Evolutionary conservation across 2,113 vertebrate species (phyloP), one percentile per base, ranked within the genome.

Genomic region (Pseudorectes ferrugineus): DNA sequence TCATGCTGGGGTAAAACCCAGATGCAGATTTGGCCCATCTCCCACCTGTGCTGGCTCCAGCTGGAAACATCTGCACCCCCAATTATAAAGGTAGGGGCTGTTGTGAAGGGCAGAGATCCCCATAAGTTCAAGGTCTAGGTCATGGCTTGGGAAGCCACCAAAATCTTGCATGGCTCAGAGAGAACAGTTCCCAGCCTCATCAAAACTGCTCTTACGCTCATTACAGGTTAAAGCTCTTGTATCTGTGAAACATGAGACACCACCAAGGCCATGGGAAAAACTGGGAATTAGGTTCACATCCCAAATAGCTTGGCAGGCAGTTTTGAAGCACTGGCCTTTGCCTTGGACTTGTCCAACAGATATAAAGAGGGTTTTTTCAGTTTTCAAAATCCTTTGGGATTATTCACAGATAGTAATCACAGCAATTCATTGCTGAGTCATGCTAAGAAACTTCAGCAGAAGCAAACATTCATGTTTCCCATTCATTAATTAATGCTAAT

Each of bases 201-300:
- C 29, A 71, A 54, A 12, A 12, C 12, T n/a, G 21, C 4, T 68
- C 42, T 40, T 21, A 1, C 1, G 6, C 28, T 40, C 42, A 9
- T 23, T 38, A 9, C 7, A 31, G 38, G 8, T 63, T 11, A 11
- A 42, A 77, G 4, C 19, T 40, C 23, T 22, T 0, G 0, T 13
- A 14, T 7, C 26, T 36, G 7, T 21, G 49, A 3, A 3, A 8
- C 36, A 6, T 2, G 11, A 61, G 49, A 29, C 19, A 80, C 3
- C 17, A 43, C 14, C 6, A 8, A 33, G 21, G 17, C 14, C 14
- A 9, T 1, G 4, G 12, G 24, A 6, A 48, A 65, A 59, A 14
- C 0, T 6, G 11, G 5, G 28, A 65, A 57, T 38, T 43, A 12
- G 23, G 16, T 45, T 61, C 31, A 55, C 72, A 54, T 21, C 14